Evolutionary conservation across 2,113 vertebrate species (phyloP).

Genomic region (Aegotheles bennettii): DNA sequence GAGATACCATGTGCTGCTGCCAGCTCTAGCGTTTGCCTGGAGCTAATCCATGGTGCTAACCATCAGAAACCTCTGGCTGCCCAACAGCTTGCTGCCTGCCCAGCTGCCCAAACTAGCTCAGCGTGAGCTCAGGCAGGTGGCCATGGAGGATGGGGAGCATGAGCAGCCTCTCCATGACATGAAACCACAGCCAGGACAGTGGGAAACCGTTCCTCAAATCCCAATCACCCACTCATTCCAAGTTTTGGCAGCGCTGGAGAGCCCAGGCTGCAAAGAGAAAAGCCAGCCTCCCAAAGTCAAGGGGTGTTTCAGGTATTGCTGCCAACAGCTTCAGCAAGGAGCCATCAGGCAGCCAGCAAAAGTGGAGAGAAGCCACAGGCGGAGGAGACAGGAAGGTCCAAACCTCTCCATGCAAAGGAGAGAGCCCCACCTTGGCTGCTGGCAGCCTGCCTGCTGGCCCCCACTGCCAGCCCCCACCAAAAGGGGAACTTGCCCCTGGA

Average conservation of each 20-base stretch:
- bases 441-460: background rate
- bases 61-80: background rate
- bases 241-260: background rate
- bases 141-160: background rate
- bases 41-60: background rate
- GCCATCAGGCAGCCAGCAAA: background rate
- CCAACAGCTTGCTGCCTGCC: background rate
- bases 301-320: background rate
- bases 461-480: rapidly evolving
- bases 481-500: background rate
- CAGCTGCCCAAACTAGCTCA: background rate
- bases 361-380: background rate
- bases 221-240: rapidly evolving
- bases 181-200: background rate
- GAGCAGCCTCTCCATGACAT: background rate
- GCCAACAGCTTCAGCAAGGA: background rate
- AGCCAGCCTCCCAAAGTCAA: background rate
- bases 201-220: background rate
- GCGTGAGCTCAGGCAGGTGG: background rate
- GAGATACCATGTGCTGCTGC: background rate
- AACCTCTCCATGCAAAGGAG: background rate
- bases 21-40: background rate
- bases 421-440: background rate
- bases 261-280: background rate
- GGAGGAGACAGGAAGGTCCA: background rate